Evolutionary conservation across 1,140 invertebrate genomes (phyloP).

Genomic region (Scaptomyza montana): DNA sequence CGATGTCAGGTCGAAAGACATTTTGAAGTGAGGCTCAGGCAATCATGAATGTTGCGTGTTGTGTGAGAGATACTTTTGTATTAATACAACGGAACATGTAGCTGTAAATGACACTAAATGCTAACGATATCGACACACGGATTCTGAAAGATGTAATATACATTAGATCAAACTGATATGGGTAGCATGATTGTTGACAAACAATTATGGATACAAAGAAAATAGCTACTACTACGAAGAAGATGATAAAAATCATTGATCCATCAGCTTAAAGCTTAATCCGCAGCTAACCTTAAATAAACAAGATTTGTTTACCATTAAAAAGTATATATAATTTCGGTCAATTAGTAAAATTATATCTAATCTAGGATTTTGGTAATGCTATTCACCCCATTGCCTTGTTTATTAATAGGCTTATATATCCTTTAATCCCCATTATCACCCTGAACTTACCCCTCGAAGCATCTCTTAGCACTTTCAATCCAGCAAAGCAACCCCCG

Average conservation of each 20-base stretch:
- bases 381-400: not conserved
- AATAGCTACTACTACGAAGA: not conserved
- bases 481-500: conserved; percentile 10
- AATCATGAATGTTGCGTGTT: conserved; percentile 29
- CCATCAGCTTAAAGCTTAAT: no score
- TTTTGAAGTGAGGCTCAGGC: conserved; percentile 41
- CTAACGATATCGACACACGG: conserved; percentile 12
- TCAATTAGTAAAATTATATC: no score
- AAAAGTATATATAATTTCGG: no score
- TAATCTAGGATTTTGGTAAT: no score
- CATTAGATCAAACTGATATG: conserved; percentile 17
- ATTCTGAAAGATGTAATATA: conserved; percentile 14
- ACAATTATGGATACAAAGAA: not conserved
- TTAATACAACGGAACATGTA: not conserved
- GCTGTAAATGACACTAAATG: conserved; percentile 41
- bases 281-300: no score
- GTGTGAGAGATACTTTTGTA: not conserved
- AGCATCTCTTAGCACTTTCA: conserved; percentile 13
- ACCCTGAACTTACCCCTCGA: not conserved
- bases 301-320: no score
- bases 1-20: conserved; percentile 40
- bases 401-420: no score
- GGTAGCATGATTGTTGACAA: not conserved
- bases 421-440: conserved; percentile 2
- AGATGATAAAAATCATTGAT: no score